phyloP scores from a whole-genome alignment of 1,140 invertebrate genomes.

The Panulirus ornatus region DNA sequence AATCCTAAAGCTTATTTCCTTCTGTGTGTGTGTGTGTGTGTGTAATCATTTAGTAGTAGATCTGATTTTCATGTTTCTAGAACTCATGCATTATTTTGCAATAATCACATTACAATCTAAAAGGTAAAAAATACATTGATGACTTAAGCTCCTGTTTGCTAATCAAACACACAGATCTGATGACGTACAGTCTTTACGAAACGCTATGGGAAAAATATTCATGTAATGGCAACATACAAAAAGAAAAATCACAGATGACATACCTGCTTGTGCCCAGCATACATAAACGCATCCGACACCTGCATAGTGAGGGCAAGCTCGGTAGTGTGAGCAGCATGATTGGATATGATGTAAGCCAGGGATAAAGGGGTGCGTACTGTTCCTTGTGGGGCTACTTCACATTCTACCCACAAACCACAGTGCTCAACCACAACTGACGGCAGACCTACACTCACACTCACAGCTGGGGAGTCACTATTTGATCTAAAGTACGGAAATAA shows the following conservation, averaged over 20 bases:
- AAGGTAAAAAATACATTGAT: too few species aligned
- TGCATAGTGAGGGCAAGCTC: constrained; percentile 88
- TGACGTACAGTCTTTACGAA: too few species aligned
- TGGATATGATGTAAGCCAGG: constrained; percentile 85
- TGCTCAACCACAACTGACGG: constrained; percentile 81
- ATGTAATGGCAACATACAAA: neutral
- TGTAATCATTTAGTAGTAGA: too few species aligned
- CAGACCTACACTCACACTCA: constrained; percentile 78
- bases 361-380: constrained; percentile 83
- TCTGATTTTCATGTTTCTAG: too few species aligned
- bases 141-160: too few species aligned
- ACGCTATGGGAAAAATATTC: too few species aligned
- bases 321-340: constrained; percentile 85
- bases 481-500: too few species aligned
- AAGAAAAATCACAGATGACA: neutral
- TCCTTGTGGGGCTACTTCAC: constrained; percentile 86
- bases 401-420: constrained; percentile 85
- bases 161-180: too few species aligned
- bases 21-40: too few species aligned
- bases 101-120: too few species aligned
- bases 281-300: constrained; percentile 92
- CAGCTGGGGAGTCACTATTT: constrained; percentile 74
- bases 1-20: too few species aligned
- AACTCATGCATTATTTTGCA: too few species aligned
- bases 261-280: constrained; percentile 92